Evolutionary conservation across 2,888 invertebrate species (phyloP).

Genomic region (Leptura quadrifasciata): DNA sequence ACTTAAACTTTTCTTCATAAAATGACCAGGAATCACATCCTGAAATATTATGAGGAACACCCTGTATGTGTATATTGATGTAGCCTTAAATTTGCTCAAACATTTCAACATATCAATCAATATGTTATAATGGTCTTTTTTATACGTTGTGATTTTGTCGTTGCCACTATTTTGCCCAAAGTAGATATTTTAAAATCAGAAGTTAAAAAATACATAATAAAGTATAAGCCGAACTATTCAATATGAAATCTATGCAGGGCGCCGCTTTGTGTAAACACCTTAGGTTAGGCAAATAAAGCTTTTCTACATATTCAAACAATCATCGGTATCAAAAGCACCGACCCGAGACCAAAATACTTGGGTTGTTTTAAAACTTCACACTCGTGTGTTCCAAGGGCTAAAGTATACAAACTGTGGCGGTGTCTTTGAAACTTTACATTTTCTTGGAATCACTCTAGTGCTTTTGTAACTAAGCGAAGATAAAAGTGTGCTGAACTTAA

Average conservation of each 20-base stretch:
- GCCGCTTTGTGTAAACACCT: conserved; percentile 64
- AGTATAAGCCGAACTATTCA: background rate
- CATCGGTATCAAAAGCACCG: conserved; percentile 66
- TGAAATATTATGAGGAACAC: too few relatives aligned
- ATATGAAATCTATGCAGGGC: conserved; percentile 33
- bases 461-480: conserved; percentile 40
- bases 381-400: conserved; percentile 60
- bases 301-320: conserved; percentile 69
- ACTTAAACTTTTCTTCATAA: too few relatives aligned
- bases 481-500: conserved; percentile 33
- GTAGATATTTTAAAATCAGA: background rate
- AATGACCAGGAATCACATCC: too few relatives aligned
- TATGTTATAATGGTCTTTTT: too few relatives aligned
- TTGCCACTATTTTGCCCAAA: background rate
- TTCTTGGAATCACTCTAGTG: conserved; percentile 66
- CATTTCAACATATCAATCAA: too few relatives aligned
- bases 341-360: conserved; percentile 58
- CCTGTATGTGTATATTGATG: too few relatives aligned
- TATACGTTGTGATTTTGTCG: too few relatives aligned
- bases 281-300: conserved; percentile 67
- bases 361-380: conserved; percentile 61
- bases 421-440: conserved; percentile 61
- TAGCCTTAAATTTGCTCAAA: too few relatives aligned
- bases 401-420: conserved; percentile 65
- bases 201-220: background rate